Base-by-base conservation (phyloP, 92 coral and sea anemone genomes). In the Paramuricea clavata region DNA sequence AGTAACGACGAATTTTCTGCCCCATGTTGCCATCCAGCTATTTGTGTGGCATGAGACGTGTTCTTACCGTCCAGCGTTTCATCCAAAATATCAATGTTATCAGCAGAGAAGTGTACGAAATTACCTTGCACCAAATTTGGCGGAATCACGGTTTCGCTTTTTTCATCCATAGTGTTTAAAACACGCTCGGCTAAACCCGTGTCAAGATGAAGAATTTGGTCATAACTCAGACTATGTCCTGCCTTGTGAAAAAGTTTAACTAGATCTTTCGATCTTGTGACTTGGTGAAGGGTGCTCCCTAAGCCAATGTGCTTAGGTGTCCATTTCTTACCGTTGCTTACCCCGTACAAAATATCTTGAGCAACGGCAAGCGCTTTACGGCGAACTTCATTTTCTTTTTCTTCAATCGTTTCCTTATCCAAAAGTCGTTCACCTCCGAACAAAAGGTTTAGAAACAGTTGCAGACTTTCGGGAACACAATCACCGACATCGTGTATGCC, bases 11-110 rank as follows among this genome's bases (percentile, higher is more conserved):
- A n/a, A n/a, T 6, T 62, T 13, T 36, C 33, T 79, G 78, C 87
- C 10, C 89, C 91, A 50, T 93, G 71, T 78, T 89, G 90, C 89
- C 91, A 83, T 7, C 86, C 92, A 22, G 95, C 93, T 5, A 79
- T 34, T 25, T 93, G 90, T 10, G 93, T 81, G 31, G 92, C 92
- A 49, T 87, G 88, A 42, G 89, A 93, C 0, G 93, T 90, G 57
- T 92, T 83, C 49, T 90, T 83, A 15, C 93, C 92, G 65, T 90
- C 91, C 67, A 78, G 12, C 23, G 90, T 87, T 35, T 61, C 82
- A 17, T 87, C 90, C 4, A 50, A 43, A 12, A 90, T 92, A 49
- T 87, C 92, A 56, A 85, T 88, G 60, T 87, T 87, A 70, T 92
- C 95, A 1, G 89, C 95, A 13, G 95, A 52, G 71, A 88, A 88